phyloP scores from a whole-genome alignment of 2,888 invertebrate genomes.

The Spatulosminthurus flaviceps region DNA sequence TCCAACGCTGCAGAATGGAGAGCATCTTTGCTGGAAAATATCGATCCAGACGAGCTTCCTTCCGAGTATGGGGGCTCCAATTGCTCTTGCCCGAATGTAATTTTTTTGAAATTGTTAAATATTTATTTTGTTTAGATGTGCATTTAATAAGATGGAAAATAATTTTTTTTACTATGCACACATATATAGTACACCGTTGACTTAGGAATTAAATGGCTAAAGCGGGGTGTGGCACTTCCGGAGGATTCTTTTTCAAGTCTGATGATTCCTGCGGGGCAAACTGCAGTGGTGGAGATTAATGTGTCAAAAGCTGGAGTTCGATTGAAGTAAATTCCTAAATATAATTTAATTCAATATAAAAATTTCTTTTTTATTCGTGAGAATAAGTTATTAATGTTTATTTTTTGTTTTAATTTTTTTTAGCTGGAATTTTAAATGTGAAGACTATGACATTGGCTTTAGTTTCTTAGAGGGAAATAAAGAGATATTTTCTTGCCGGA shows the following conservation, averaged over 20 bases:
- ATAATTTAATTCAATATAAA: not conserved
- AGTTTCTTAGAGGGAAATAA: not conserved
- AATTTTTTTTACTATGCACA: not conserved
- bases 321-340: not conserved
- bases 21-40: slow-evolving; percentile 26
- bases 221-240: not conserved
- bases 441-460: slow-evolving; percentile 40
- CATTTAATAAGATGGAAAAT: not conserved
- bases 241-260: not conserved
- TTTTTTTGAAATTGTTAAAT: not conserved
- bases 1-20: slow-evolving; percentile 39
- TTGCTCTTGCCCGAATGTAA: slow-evolving; percentile 36
- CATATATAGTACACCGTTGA: slow-evolving; percentile 11
- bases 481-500: not conserved
- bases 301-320: not conserved
- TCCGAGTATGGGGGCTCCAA: slow-evolving; percentile 43
- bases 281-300: slow-evolving; percentile 16
- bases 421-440: slow-evolving; percentile 43
- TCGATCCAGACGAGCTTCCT: slow-evolving; percentile 40
- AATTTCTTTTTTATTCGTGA: not conserved
- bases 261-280: slow-evolving; percentile 34
- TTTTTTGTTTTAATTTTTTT: not conserved
- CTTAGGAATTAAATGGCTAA: slow-evolving; percentile 24
- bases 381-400: not conserved
- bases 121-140: not conserved